Conservation (phyloP, 2,888 invertebrate species). For the Sphinx pinastri region DNA sequence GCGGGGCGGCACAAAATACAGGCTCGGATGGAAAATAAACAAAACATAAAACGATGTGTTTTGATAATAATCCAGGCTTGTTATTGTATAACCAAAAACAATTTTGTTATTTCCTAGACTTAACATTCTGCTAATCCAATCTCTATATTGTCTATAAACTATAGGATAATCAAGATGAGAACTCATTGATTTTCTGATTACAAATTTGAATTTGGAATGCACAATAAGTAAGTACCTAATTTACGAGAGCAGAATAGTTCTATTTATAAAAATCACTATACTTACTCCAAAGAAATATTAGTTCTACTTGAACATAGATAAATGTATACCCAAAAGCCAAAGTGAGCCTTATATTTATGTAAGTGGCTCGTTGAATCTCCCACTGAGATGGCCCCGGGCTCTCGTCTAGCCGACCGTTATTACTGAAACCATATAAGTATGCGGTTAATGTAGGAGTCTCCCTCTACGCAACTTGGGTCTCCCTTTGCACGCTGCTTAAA, state of each 20-base stretch:
- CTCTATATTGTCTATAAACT: too few species aligned
- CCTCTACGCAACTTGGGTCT: not conserved
- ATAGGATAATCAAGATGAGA: too few species aligned
- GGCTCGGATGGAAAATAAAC: not conserved
- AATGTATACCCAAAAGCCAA: too few species aligned
- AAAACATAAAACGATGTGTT: slow-evolving; percentile 6
- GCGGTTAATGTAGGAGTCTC: not conserved
- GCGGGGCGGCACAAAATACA: slow-evolving; percentile 11
- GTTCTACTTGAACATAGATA: too few species aligned
- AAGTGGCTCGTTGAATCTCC: not conserved
- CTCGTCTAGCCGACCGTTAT: not conserved
- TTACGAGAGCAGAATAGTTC: too few species aligned
- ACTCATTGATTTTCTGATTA: too few species aligned
- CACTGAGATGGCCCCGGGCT: slow-evolving; percentile 2
- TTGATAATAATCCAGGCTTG: not conserved
- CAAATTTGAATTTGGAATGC: too few species aligned
- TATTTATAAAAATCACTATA: too few species aligned
- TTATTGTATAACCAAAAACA: not conserved
- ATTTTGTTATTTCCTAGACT: too few species aligned
- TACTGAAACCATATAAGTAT: slow-evolving; percentile 9
- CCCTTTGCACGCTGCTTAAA: not conserved
- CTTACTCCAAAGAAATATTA: too few species aligned
- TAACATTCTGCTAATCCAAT: too few species aligned
- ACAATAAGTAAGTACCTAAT: too few species aligned
- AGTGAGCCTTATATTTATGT: not conserved